phyloP scores from a whole-genome alignment of 2,888 invertebrate species.

The Drosophila hamatofila region DNA sequence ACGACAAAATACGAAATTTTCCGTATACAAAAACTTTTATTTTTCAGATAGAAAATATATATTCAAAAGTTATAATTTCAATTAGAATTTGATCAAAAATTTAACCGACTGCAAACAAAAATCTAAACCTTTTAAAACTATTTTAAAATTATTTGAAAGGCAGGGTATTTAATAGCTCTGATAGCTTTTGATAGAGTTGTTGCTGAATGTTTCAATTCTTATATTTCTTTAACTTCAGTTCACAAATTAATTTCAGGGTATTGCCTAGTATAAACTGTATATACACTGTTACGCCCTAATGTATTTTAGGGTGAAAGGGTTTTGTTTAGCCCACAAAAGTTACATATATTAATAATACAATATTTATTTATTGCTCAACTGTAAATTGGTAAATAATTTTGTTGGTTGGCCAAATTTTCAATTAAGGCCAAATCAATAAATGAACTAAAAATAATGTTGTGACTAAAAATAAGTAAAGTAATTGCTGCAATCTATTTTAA shows the following conservation, averaged over 20 bases:
- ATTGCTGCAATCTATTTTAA: slow-evolving; percentile 4
- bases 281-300: neutral
- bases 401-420: slow-evolving; percentile 1
- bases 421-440: slow-evolving; percentile 17
- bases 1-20: no score
- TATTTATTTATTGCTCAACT: slow-evolving; percentile 5
- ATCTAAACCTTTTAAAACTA: neutral
- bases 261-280: neutral
- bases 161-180: neutral
- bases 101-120: no score
- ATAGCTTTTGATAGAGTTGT: no score
- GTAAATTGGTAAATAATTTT: slow-evolving; percentile 5
- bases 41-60: no score
- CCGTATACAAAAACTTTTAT: no score
- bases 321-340: neutral
- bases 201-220: neutral
- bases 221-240: neutral
- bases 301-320: neutral
- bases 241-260: neutral
- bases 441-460: slow-evolving; percentile 7
- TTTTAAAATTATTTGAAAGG: neutral
- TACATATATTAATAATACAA: neutral
- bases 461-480: neutral
- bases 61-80: neutral
- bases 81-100: neutral